Evolutionary conservation across 2,888 invertebrate genomes (phyloP).

Genomic region (Arge pagana): DNA sequence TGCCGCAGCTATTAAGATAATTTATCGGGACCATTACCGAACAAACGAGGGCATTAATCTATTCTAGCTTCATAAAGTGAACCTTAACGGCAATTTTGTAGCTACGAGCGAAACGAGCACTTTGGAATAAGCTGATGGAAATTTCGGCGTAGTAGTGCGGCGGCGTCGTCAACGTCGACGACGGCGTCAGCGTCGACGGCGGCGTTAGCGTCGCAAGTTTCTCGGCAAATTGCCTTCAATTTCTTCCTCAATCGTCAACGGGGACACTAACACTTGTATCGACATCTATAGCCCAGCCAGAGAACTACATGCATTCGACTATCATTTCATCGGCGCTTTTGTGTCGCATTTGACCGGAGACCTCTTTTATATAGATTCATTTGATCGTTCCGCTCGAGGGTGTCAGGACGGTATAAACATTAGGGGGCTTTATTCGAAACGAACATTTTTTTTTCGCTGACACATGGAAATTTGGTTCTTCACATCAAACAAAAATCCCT

Average conservation of each 20-base stretch:
- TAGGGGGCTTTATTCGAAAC: too few species aligned
- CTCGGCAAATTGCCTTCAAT: constrained; percentile 50
- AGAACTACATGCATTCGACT: too few species aligned
- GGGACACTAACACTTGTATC: too few species aligned
- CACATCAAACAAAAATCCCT: too few species aligned
- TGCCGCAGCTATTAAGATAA: constrained; percentile 55
- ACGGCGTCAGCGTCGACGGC: background rate
- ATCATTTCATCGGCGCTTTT: too few species aligned
- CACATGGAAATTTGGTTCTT: too few species aligned
- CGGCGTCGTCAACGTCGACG: constrained; percentile 23
- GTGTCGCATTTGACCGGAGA: too few species aligned
- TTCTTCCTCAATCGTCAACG: constrained; percentile 44
- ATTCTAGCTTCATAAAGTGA: constrained; percentile 58
- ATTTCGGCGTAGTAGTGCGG: constrained; percentile 33
- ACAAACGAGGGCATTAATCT: constrained; percentile 58
- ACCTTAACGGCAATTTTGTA: constrained; percentile 57
- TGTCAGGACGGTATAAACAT: too few species aligned
- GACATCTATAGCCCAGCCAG: too few species aligned
- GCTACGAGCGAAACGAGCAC: constrained; percentile 55
- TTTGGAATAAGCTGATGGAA: constrained; percentile 53
- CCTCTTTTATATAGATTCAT: too few species aligned
- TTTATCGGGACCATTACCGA: constrained; percentile 57
- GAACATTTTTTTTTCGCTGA: too few species aligned
- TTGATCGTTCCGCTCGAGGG: too few species aligned
- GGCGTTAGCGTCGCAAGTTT: constrained; percentile 19